Percentiles rank a stretch among this genome's conserved stretches.
These are phyloP conservation scores for Phengaris alcon DNA, from an alignment of 2,888 invertebrate species.

Conservation along the genomic window DNA sequence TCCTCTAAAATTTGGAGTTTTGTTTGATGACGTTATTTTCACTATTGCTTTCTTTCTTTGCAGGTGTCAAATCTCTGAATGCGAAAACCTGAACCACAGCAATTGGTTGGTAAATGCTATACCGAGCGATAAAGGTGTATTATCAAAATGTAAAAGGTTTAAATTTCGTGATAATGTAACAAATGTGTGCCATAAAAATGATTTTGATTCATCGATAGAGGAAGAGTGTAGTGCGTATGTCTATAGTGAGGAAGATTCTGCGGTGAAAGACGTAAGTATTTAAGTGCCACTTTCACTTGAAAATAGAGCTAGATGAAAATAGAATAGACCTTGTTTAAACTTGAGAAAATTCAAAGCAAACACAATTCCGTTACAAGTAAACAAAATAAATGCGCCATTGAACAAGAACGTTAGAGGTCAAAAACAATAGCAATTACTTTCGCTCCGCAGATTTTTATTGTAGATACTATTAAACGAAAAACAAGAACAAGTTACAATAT, in stretches of 20 bases:
- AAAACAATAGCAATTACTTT: background rate
- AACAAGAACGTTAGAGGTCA: background rate
- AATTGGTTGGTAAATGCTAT: conserved; percentile 76
- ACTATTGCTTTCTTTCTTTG: conserved; percentile 39
- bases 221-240: conserved; percentile 46
- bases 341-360: background rate
- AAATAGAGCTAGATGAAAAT: too few relatives aligned
- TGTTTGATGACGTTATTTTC: background rate
- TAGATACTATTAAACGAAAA: too few relatives aligned
- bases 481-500: too few relatives aligned
- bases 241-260: conserved; percentile 60
- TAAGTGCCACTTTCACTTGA: background rate
- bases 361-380: background rate
- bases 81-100: conserved; percentile 51
- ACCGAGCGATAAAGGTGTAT: conserved; percentile 63
- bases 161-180: conserved; percentile 34
- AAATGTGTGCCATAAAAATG: conserved; percentile 55
- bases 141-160: conserved; percentile 71
- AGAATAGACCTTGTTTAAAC: background rate
- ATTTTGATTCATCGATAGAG: conserved; percentile 53
- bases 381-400: too few relatives aligned
- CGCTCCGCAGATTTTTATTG: too few relatives aligned
- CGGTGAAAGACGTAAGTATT: conserved; percentile 74
- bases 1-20: too few relatives aligned
- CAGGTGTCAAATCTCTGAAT: conserved; percentile 59